phyloP scores from a whole-genome alignment of 1,140 invertebrate species.

The Asbolus verrucosus region DNA sequence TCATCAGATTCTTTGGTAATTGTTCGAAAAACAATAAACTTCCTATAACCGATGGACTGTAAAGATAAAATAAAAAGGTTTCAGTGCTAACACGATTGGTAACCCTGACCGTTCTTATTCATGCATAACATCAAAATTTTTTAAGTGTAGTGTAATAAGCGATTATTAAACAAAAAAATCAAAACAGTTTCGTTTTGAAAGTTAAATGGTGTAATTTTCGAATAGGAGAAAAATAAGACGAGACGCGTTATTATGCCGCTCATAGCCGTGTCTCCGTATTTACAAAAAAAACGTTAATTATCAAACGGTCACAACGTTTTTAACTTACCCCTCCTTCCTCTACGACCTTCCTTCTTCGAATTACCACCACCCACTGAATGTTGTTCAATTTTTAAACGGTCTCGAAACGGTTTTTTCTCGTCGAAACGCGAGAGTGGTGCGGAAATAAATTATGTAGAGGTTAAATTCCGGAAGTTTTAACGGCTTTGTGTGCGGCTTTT shows the following conservation, averaged over 20 bases:
- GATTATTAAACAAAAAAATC: not conserved
- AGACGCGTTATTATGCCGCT: not conserved
- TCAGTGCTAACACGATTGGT: not conserved
- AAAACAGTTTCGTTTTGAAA: not conserved
- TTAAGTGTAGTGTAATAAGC: not conserved
- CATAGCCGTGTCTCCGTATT: not conserved
- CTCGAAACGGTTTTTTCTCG: too few species aligned
- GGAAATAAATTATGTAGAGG: too few species aligned
- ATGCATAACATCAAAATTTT: not conserved
- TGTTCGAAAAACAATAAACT: conserved; percentile 4
- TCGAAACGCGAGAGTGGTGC: too few species aligned
- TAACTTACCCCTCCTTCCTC: not conserved
- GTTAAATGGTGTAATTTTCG: not conserved
- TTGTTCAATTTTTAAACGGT: too few species aligned
- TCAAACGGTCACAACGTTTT: not conserved
- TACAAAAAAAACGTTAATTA: not conserved
- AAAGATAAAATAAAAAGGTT: conserved; percentile 27
- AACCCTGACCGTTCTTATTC: conserved; percentile 30
- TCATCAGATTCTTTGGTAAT: conserved; percentile 4
- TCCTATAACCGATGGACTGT: conserved; percentile 4
- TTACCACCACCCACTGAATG: not conserved
- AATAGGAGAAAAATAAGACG: not conserved
- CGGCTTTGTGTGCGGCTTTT: not conserved
- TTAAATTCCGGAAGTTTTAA: not conserved
- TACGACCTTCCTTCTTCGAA: not conserved